These are phyloP conservation scores for Bombus soroeensis DNA, from an alignment of 1,140 invertebrate species.

Conservation along the genomic window DNA sequence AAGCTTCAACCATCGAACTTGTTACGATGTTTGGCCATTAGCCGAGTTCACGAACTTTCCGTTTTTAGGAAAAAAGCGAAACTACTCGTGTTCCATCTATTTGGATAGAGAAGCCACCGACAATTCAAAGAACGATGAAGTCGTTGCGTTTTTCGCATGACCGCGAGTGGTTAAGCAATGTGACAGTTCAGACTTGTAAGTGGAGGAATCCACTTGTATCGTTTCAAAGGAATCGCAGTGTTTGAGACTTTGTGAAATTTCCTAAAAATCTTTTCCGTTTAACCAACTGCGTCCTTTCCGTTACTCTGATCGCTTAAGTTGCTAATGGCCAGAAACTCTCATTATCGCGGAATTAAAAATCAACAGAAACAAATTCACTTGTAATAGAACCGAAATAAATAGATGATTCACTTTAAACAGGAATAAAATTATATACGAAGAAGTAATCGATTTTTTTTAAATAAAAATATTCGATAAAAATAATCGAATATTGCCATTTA, in stretches of 20 bases:
- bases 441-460: too few species aligned
- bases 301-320: background rate
- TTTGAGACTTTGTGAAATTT: background rate
- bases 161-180: background rate
- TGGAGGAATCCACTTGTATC: background rate
- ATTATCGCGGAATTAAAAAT: too few species aligned
- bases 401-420: too few species aligned
- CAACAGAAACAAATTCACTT: too few species aligned
- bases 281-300: background rate
- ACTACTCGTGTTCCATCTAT: background rate
- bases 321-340: background rate
- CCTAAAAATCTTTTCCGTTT: background rate
- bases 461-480: too few species aligned
- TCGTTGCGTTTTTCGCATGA: background rate
- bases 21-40: slow-evolving; percentile 18
- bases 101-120: background rate
- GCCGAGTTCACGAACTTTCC: background rate
- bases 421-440: too few species aligned
- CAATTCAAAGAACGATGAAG: background rate
- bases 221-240: background rate
- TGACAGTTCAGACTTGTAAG: background rate
- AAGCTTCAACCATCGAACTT: slow-evolving; percentile 7
- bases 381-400: too few species aligned
- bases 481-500: too few species aligned
- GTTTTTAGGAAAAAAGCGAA: background rate